phyloP scores from a whole-genome alignment of 2,888 invertebrate genomes.

The Heteromyza rotundicornis region DNA sequence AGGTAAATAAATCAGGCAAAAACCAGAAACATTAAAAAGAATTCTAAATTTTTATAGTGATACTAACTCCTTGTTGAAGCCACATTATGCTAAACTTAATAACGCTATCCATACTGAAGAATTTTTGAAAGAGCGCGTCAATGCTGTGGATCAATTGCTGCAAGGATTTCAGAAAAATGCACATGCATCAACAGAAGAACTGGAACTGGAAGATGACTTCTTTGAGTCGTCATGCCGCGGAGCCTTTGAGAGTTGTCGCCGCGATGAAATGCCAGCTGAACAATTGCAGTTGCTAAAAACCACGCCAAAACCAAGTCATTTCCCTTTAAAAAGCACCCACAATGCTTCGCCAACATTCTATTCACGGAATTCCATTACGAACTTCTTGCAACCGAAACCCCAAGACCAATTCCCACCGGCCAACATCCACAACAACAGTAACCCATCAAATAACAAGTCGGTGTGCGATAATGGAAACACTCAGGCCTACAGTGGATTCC shows the following conservation, averaged over 20 bases:
- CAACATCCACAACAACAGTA: neutral
- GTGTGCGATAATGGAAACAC: neutral
- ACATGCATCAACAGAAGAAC: neutral
- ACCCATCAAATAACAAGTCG: neutral
- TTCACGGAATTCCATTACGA: neutral
- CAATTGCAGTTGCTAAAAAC: neutral
- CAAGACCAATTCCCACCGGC: too few relatives aligned
- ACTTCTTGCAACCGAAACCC: neutral
- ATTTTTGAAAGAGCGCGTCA: conserved; percentile 21
- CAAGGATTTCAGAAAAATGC: conserved; percentile 8
- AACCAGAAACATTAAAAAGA: too few relatives aligned
- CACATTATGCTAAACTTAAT: too few relatives aligned
- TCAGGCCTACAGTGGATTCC: conserved; percentile 34
- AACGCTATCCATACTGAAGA: too few relatives aligned
- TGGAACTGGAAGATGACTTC: neutral
- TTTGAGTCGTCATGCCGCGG: conserved; percentile 33
- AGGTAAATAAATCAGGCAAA: too few relatives aligned
- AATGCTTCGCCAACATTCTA: too few relatives aligned
- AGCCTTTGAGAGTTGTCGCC: conserved; percentile 31
- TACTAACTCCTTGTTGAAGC: too few relatives aligned
- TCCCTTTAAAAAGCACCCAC: neutral
- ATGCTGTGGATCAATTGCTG: conserved; percentile 18
- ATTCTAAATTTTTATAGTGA: too few relatives aligned
- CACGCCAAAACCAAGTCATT: neutral
- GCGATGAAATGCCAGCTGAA: conserved; percentile 19